Evolutionary conservation across 2,888 invertebrate genomes (phyloP).

Genomic region (Calliopum simillimum): DNA sequence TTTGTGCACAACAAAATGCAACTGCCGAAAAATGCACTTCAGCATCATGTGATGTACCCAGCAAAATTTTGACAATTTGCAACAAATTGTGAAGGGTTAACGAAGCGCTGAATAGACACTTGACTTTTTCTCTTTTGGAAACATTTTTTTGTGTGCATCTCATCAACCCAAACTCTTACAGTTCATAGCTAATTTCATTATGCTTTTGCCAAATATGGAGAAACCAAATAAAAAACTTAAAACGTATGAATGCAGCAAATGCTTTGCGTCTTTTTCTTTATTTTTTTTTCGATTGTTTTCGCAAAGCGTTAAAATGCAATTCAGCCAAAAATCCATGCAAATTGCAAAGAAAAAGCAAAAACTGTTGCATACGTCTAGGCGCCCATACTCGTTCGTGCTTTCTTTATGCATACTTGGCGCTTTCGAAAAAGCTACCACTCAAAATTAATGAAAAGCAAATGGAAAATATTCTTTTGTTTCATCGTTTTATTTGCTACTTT

Average conservation of each 20-base stretch:
- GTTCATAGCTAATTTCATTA: conserved; percentile 32
- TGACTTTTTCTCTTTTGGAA: conserved; percentile 16
- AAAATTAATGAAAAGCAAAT: conserved; percentile 45
- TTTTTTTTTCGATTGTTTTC: background rate
- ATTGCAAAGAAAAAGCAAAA: background rate
- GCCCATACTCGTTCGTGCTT: background rate
- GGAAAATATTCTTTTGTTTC: conserved; percentile 33
- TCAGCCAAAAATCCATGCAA: background rate
- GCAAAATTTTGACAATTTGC: conserved; percentile 3
- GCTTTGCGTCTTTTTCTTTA: background rate
- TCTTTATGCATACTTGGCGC: conserved; percentile 3
- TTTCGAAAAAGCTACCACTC: conserved; percentile 40
- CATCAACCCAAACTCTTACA: too few relatives aligned
- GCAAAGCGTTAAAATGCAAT: conserved; percentile 1
- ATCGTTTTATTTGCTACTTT: conserved; percentile 41
- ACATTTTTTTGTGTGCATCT: too few relatives aligned
- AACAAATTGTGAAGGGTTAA: conserved; percentile 3
- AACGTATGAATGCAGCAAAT: background rate
- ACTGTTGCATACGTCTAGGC: conserved; percentile 37
- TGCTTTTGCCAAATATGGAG: background rate
- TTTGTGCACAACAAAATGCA: conserved; percentile 7
- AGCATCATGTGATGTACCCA: background rate
- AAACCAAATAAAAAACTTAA: conserved; percentile 29
- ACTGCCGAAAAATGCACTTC: conserved; percentile 21
- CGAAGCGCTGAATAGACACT: conserved; percentile 5